A percentile compares a stretch with the other conserved stretches of the same genome.
These are phyloP conservation scores for Pherbina coryleti DNA, from an alignment of 2,888 invertebrate species.

Conservation along the genomic window DNA sequence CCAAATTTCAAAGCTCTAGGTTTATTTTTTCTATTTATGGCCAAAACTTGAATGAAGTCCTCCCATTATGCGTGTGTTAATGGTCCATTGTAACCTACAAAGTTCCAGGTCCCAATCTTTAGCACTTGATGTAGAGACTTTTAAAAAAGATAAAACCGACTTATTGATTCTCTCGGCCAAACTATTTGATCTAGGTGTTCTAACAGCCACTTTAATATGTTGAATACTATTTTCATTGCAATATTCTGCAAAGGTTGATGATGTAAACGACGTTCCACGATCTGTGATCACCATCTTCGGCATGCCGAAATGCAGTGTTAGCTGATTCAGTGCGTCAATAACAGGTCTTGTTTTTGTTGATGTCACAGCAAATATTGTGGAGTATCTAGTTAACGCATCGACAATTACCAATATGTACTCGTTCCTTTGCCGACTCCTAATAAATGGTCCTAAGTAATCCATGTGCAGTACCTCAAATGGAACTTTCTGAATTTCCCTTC, in stretches of 20 bases:
- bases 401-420: too few relatives aligned
- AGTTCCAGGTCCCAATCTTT: conserved; percentile 45
- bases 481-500: too few relatives aligned
- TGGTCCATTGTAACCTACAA: conserved; percentile 44
- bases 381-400: too few relatives aligned
- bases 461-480: too few relatives aligned
- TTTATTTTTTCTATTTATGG: too few relatives aligned
- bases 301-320: conserved; percentile 41
- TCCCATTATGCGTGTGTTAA: conserved; percentile 47
- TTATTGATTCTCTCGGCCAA: conserved; percentile 37
- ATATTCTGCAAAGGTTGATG: conserved; percentile 20
- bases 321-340: conserved; percentile 38
- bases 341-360: conserved; percentile 45
- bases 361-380: conserved; percentile 27
- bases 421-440: too few relatives aligned
- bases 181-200: conserved; percentile 44
- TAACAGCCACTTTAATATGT: conserved; percentile 46
- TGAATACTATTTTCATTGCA: conserved; percentile 35
- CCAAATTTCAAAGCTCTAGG: too few relatives aligned
- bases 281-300: conserved; percentile 35
- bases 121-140: conserved; percentile 20
- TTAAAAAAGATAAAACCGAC: conserved; percentile 24
- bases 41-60: too few relatives aligned
- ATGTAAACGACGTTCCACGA: conserved; percentile 42
- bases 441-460: too few relatives aligned